Evolutionary conservation across 1,140 invertebrate genomes (phyloP), one percentile per base, ranked within the genome.

Genomic region (Caenorhabditis briggsae): DNA sequence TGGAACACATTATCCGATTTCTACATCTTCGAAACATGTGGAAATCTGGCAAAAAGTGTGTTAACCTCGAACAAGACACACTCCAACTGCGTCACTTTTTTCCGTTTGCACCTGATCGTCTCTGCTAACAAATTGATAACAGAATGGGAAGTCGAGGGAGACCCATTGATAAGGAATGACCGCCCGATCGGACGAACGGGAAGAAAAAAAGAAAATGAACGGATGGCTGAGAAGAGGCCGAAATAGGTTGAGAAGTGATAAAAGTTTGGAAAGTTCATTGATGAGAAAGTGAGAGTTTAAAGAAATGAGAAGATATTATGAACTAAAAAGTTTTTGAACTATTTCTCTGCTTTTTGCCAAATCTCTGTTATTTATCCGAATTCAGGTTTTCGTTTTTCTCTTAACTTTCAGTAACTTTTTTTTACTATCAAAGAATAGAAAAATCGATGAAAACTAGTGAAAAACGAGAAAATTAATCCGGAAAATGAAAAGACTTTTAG

Each of bases 1-100:
- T 33, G 33, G 33, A 33, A 33, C 33, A 33, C 1, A 33, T 33
- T 33, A 33, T 33, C 33, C 33, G 33, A 33, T 33, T 33, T 33
- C 50, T 53, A 14, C 50, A 53, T 16, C 16, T 14, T 53, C 50
- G 12, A 53, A 53, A 53, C 50, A 53, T 53, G 50, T 53, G 50
- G 16, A 14, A 59, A 59, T 70, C 16, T 46, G 9, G 9, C 6
- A 43, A 46, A n/a, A 46, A 70, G 11, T 6, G 41, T 70, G 64
- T 70, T 70, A 70, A 70, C 64, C 64, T 70, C 64, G 64, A 70
- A 70, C 64, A 70, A 70, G 41, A 70, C 64, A 70, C 64, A 70
- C 20, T 61, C 59, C 23, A 61, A 33, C 59, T 61, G 59, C 59
- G 33, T 70, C 64, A 43, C 23, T 33, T 33, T 33, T 33, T 33